phyloP scores from a whole-genome alignment of 2,888 invertebrate species.

The Euzophera pinguis region DNA sequence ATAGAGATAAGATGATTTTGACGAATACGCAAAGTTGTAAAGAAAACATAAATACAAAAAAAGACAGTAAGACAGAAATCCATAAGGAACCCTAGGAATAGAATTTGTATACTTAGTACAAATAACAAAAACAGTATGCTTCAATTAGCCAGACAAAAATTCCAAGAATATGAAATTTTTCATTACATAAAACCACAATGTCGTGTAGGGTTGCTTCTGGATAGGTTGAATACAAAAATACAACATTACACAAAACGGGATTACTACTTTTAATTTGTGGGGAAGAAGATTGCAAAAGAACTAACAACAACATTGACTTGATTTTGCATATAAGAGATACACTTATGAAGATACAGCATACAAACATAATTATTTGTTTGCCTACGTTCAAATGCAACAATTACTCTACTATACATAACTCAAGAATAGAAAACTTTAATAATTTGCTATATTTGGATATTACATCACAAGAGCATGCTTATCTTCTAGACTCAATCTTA shows the following conservation, averaged over 20 bases:
- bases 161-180: background rate
- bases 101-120: background rate
- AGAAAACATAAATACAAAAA: background rate
- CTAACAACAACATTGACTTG: background rate
- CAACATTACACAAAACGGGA: background rate
- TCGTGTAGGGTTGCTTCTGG: background rate
- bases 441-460: background rate
- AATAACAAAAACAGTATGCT: background rate
- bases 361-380: background rate
- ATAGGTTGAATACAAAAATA: background rate
- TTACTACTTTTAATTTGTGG: background rate
- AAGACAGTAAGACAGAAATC: background rate
- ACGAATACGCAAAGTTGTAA: background rate
- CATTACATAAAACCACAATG: background rate
- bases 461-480: background rate
- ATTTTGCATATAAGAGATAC: background rate
- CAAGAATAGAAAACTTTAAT: background rate
- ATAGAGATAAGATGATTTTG: too few species aligned
- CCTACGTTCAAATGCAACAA: background rate
- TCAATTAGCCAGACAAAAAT: background rate
- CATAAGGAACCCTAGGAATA: background rate
- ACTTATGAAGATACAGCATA: background rate
- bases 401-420: background rate
- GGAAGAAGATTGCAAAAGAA: background rate
- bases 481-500: background rate